Base-by-base conservation (phyloP, 2,113 vertebrate species). In the Herpailurus yagouaroundi region DNA sequence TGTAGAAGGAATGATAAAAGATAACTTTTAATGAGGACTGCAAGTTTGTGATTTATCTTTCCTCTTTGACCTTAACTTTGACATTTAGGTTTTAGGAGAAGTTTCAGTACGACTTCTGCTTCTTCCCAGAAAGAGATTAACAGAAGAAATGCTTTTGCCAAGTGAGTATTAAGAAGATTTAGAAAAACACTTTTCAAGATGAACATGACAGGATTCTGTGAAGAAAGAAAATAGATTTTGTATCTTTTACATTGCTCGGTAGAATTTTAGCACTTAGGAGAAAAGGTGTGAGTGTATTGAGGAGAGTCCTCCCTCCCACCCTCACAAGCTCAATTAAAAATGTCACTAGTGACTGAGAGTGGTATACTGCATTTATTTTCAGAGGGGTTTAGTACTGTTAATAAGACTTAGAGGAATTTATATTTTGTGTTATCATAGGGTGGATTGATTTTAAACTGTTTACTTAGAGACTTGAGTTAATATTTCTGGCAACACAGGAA, bases 101-200 rank as follows among this genome's bases (percentile, higher is more conserved):
- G 99, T 93, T 99, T 99, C 96, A 99, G 99, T 98, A 99, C 99
- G 36, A 99, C 99, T 38, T 99, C 99, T 19, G 99, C 99, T 83
- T 99, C 99, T 83, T 98, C 99, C 25, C 99, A 99, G 12, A 99
- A 99, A 97, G 99, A 99, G 96, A 98, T 98, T n/a, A 99, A 98
- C 97, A 99, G 99, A 96, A 99, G 98, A 98, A 99, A 99, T 95
- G 98, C 99, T 10, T 99, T 99, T 91, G 98, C 97, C 98, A 99
- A 99, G 99, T 99, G 97, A 97, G 99, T 98, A 95, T 98, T 88
- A 82, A 94, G 97, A 97, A 96, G 94, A 95, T 91, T 81, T 97
- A 92, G 93, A 91, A 93, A 96, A 92, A 90, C 64, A 19, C 52
- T 71, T 73, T 94, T 96, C 55, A 79, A 82, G 92, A 94, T 68